Evolutionary conservation across 2,113 vertebrate genomes (phyloP), one percentile per base, ranked within the genome.

Genomic region (Sorex araneus): DNA sequence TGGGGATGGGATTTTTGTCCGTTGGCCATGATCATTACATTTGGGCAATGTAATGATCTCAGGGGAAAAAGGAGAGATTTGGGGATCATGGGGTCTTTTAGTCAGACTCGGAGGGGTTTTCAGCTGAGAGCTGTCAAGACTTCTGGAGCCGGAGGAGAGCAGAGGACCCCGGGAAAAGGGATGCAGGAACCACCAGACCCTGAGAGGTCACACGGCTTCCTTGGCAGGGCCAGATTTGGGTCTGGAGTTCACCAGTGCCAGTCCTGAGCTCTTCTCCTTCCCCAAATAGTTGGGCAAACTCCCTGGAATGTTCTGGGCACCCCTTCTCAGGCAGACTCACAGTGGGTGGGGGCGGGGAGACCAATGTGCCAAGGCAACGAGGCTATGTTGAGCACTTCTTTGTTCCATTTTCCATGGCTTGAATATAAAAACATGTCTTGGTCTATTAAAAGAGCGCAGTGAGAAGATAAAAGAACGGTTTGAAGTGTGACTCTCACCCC

Each of bases 161-260:
- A 54, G 13, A 50, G 47, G 47, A 9, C 47, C 50, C 50, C 16
- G 3, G 40, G 40, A 40, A 40, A 40, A 40, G 40, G 40, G 40
- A 40, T 40, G 40, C 40, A 40, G 50, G 9, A 54, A 0, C 23
- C 13, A 1, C 1, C 8, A 84, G 27, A 28, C 3, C 9, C 15
- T 16, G 43, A 80, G 40, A 64, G 36, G n/a, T 66, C 34, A 86
- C 19, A 16, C n/a, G 25, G 12, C 34, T 79, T 67, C 4, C 81
- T 40, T n/a, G 45, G 50, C 30, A 82, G 81, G 85, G 85, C 63
- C 21, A 89, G 19, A 63, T 10, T 82, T 83, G 66, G 47, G 19
- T 3, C n/a, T 70, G n/a, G 6, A 54, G 19, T 77, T 25, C 25
- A 12, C 19, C 57, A 50, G 12, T 87, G 15, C 16, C 15, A 50